Percentiles rank a stretch among this genome's conserved stretches.
These are phyloP conservation scores for Nasua narica DNA, from an alignment of 2,797 vertebrate species.

Conservation along the genomic window DNA sequence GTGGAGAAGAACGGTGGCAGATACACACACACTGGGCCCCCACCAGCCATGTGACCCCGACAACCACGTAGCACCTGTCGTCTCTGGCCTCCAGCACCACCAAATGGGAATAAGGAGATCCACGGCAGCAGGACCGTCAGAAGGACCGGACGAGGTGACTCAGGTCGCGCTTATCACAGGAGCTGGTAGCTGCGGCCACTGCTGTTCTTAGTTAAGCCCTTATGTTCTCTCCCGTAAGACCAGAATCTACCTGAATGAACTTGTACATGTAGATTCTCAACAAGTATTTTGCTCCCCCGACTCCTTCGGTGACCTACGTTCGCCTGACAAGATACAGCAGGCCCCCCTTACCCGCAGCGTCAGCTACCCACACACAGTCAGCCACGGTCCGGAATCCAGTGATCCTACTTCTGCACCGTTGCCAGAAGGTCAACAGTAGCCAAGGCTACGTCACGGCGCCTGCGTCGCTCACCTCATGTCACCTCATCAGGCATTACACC, in stretches of 20 bases:
- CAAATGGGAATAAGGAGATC: not conserved
- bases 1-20: not conserved
- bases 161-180: accelerated
- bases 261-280: not conserved
- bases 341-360: not conserved
- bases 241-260: not conserved
- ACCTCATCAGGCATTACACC: not conserved
- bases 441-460: not conserved
- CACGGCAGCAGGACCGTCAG: not conserved
- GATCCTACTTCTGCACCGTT: not conserved
- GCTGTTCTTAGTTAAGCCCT: not conserved
- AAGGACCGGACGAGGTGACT: not conserved
- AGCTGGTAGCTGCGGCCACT: not conserved
- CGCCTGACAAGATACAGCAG: not conserved
- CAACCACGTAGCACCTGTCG: not conserved
- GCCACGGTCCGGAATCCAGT: not conserved
- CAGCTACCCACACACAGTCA: not conserved
- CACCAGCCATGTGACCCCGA: not conserved
- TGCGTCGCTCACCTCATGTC: no score
- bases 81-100: not conserved
- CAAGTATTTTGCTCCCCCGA: not conserved
- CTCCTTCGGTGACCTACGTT: not conserved
- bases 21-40: not conserved
- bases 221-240: not conserved
- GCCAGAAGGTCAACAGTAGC: not conserved